Base-by-base conservation (phyloP, 2,888 invertebrate genomes). In the Embidobia sp. region DNA sequence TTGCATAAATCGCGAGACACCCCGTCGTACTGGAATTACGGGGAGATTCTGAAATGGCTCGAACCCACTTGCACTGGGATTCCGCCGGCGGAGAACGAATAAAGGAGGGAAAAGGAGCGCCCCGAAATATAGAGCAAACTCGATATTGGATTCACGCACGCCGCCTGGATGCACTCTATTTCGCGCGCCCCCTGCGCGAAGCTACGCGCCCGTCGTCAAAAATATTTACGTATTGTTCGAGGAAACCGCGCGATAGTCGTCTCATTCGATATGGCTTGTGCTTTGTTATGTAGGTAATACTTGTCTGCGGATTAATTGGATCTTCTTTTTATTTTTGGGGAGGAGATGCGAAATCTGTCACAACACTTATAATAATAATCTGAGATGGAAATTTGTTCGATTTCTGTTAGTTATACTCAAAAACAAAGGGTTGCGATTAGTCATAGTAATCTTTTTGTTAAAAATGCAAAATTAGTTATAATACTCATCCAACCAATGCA, bases 1-100 rank as follows among this genome's bases (percentile, higher is more conserved):
- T 88, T 88, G 88, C 88, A 89, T 88, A 88, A 88, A 88, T 88
- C 88, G 87, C 88, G 85, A 88, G 86, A 87, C 86, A 88, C 87
- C 85, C 87, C 83, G 85, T 81, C 83, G 85, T 80, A 83, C 77
- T 66, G 72, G 81, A 86, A 86, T 85, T 85, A 86, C 85, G 80
- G 84, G 85, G 85, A 87, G 86, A 85, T 86, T 85, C 80, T 81
- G 80, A 81, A 86, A 87, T 87, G 84, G 86, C 81, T 85, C 81
- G 83, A 85, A 84, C 82, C 80, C 79, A 78, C 78, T 77, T 79
- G 72, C 77, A 74, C 74, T 69, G 79, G 77, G 81, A 83, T 80
- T 81, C 77, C 72, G 73, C 72, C 63, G 53, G 63, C 55, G 49
- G 70, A 33, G 59, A 70, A 76, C 44, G 59, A 72, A 63, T 42